Conservation (phyloP, 2,113 vertebrate species). For the Gasterosteus nipponicus region DNA sequence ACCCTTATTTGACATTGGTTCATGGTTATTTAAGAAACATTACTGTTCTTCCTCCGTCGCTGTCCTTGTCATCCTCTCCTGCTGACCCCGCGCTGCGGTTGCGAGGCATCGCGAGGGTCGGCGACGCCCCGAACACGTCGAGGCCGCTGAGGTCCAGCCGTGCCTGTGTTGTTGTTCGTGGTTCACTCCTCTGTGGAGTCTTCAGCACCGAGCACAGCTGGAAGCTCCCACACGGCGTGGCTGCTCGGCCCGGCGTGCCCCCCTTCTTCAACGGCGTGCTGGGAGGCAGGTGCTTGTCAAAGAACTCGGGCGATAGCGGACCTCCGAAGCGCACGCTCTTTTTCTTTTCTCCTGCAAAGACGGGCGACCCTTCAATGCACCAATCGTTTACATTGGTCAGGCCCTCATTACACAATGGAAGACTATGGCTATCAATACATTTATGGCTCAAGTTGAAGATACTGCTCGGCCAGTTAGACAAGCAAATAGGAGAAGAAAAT, state of each 20-base stretch:
- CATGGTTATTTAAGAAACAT: neutral
- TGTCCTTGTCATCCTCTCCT: conserved; percentile 7
- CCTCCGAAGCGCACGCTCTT: conserved; percentile 80
- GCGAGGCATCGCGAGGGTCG: conserved; percentile 16
- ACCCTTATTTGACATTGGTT: neutral
- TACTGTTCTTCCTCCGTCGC: neutral
- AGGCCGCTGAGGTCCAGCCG: conserved; percentile 59
- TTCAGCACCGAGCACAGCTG: conserved; percentile 72
- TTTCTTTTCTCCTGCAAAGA: conserved; percentile 61
- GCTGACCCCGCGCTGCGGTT: neutral
- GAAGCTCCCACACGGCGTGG: conserved; percentile 52
- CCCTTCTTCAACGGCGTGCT: conserved; percentile 82
- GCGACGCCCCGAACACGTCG: conserved; percentile 49
- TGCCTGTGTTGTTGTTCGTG: neutral
- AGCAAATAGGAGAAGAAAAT: neutral
- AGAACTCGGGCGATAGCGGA: conserved; percentile 81
- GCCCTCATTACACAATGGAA: neutral
- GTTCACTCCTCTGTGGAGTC: conserved; percentile 64
- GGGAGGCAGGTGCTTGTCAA: conserved; percentile 81
- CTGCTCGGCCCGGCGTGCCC: conserved; percentile 53
- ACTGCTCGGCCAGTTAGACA: neutral
- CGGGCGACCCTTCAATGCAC: neutral
- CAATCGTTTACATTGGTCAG: neutral
- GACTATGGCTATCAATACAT: neutral
- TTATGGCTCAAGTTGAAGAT: neutral